These are phyloP conservation scores for Trialeurodes vaporariorum DNA, from an alignment of 1,140 invertebrate genomes.

Conservation along the genomic window DNA sequence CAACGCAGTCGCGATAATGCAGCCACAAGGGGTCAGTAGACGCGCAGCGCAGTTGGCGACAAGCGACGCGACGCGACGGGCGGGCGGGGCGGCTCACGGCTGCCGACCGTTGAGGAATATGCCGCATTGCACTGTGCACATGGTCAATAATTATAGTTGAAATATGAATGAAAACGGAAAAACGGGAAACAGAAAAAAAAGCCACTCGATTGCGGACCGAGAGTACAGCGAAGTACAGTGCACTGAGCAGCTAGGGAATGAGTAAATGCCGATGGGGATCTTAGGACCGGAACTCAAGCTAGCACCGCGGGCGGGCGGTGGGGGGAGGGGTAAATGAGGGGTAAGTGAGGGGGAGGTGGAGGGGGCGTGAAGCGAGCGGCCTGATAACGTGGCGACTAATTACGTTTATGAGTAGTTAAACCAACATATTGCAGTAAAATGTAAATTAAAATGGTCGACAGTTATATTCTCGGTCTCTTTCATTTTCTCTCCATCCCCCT, in stretches of 20 bases:
- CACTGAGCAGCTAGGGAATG: not conserved
- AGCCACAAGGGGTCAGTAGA: too few species aligned
- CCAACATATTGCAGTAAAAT: not conserved
- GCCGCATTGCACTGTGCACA: too few species aligned
- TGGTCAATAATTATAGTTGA: not conserved
- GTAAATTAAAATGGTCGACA: not conserved
- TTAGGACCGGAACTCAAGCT: not conserved
- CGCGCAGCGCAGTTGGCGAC: too few species aligned
- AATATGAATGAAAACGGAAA: not conserved
- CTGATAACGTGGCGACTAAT: not conserved
- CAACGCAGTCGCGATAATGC: too few species aligned
- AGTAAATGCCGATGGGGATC: not conserved
- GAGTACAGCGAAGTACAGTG: too few species aligned
- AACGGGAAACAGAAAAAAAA: too few species aligned
- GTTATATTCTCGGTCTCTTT: not conserved
- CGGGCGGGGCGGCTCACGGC: too few species aligned
- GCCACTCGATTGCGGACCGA: too few species aligned
- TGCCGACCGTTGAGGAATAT: too few species aligned
- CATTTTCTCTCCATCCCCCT: not conserved
- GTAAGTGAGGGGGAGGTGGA: not conserved
- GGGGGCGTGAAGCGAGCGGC: too few species aligned
- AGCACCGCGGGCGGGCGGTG: too few species aligned
- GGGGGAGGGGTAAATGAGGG: not conserved
- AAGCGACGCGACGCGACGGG: too few species aligned
- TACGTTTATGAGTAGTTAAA: not conserved